Conservation (phyloP, 2,797 vertebrate genomes). For the Helarctos malayanus region DNA sequence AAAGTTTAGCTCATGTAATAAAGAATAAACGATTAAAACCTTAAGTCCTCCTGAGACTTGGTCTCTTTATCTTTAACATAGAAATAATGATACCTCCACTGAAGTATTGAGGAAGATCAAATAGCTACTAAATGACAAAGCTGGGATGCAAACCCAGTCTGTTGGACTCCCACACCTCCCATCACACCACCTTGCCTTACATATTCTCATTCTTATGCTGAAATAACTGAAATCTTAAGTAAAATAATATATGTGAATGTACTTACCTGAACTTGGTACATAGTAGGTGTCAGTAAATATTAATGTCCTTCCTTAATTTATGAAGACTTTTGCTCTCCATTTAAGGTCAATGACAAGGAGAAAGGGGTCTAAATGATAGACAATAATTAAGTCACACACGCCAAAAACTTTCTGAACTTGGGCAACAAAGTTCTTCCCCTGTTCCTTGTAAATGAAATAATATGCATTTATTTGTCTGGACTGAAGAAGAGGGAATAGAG, state of each 20-base stretch:
- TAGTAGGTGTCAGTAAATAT: neutral
- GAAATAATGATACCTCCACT: neutral
- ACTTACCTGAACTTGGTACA: neutral
- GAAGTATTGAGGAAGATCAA: neutral
- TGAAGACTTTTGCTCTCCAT: neutral
- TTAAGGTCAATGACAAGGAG: neutral
- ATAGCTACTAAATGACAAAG: neutral
- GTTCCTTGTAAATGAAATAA: neutral
- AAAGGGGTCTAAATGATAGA: neutral
- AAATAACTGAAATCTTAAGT: constrained; percentile 26
- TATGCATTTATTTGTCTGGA: neutral
- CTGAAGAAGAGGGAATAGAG: neutral
- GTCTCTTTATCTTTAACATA: neutral
- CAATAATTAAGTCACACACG: neutral
- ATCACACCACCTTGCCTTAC: neutral
- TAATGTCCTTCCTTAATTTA: neutral
- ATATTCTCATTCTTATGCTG: neutral
- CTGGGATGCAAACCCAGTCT: neutral
- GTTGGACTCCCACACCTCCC: neutral
- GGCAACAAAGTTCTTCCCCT: neutral
- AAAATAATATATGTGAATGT: neutral
- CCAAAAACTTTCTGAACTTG: neutral
- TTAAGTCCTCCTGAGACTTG: neutral
- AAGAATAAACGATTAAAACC: neutral
- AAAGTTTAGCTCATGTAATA: neutral